Conservation (phyloP, 1,140 invertebrate species). For the Coenobita brevimanus region DNA sequence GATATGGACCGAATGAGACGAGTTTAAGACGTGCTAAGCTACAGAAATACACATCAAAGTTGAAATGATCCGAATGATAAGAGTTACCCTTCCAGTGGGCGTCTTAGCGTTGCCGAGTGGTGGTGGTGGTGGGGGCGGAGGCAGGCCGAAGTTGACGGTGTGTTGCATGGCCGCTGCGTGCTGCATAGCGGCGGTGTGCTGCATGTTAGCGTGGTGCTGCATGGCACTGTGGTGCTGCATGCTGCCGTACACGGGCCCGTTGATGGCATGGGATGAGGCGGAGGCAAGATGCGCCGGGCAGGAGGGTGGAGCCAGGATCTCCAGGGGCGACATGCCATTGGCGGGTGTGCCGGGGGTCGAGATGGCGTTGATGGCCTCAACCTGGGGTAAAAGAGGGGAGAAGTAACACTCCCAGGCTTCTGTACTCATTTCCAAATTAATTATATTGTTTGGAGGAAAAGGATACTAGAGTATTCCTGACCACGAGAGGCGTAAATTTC, state of each 20-base stretch:
- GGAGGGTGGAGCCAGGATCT: constrained; percentile 27
- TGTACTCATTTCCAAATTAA: too few relatives aligned
- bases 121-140: constrained; percentile 40
- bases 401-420: background rate
- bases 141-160: constrained; percentile 38
- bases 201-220: too few relatives aligned
- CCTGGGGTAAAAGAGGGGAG: background rate
- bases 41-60: too few relatives aligned
- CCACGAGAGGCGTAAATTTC: too few relatives aligned
- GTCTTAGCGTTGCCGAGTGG: constrained; percentile 19
- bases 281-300: constrained; percentile 52
- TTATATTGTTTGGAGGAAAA: too few relatives aligned
- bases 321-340: constrained; percentile 48
- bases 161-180: constrained; percentile 34
- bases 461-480: too few relatives aligned
- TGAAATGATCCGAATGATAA: too few relatives aligned
- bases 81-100: background rate
- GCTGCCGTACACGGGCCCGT: constrained; percentile 48
- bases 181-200: constrained; percentile 11
- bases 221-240: constrained; percentile 34
- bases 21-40: too few relatives aligned
- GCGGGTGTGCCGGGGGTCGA: constrained; percentile 36
- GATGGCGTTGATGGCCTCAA: constrained; percentile 43
- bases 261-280: constrained; percentile 24
- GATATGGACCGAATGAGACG: too few relatives aligned